phyloP scores from a whole-genome alignment of 1,140 invertebrate species.

The Apolygus lucorum region DNA sequence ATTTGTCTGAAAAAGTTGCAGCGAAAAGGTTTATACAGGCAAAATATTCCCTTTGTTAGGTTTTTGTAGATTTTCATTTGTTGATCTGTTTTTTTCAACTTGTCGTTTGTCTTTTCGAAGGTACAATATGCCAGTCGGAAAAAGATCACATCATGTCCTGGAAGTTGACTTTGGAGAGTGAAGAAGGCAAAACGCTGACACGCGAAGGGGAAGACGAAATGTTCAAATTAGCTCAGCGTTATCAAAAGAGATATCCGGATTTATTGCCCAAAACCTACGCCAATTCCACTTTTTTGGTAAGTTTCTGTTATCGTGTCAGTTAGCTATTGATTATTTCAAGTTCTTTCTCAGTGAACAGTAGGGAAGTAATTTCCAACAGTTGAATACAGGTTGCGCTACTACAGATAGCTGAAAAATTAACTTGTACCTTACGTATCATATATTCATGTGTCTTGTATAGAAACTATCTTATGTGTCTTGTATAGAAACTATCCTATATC shows the following conservation, averaged over 20 bases:
- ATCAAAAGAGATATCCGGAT: constrained; percentile 52
- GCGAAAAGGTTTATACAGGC: no score
- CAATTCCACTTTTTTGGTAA: constrained; percentile 49
- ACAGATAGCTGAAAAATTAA: not conserved
- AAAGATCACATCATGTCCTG: constrained; percentile 44
- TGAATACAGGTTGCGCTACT: constrained; percentile 3
- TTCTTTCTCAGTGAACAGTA: no score
- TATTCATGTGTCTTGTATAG: no score
- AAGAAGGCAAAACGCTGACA: constrained; percentile 39
- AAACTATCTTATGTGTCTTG: no score
- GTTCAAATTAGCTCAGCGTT: constrained; percentile 52
- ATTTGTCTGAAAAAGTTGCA: no score
- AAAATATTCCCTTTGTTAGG: no score
- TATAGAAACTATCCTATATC: no score
- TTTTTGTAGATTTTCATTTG: no score
- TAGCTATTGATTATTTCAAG: no score
- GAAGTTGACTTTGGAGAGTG: constrained; percentile 40
- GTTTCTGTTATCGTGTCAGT: no score
- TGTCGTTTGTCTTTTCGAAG: constrained; percentile 32
- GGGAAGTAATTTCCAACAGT: constrained; percentile 6
- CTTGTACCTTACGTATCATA: no score
- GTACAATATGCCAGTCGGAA: constrained; percentile 39
- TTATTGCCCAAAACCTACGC: constrained; percentile 48
- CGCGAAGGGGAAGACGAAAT: constrained; percentile 59
- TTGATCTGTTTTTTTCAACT: no score